Conservation (phyloP, 2,797 vertebrate genomes). For the Coreius guichenoti region DNA sequence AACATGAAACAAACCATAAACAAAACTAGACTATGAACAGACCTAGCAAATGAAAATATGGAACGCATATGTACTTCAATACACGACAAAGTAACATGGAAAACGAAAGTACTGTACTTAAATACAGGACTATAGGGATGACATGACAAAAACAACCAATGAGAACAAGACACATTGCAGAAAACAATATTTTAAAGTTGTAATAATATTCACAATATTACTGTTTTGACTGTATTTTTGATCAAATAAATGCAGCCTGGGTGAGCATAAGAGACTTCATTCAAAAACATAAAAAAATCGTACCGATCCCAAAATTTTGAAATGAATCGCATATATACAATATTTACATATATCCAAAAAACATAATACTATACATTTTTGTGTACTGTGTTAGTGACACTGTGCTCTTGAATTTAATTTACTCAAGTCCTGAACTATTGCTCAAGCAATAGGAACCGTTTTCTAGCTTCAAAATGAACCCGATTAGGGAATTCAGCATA, state of each 20-base stretch:
- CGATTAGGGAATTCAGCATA: conserved; percentile 9
- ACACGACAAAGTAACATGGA: too few relatives aligned
- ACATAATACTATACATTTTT: background rate
- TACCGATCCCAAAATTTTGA: background rate
- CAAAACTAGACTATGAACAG: too few relatives aligned
- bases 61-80: too few relatives aligned
- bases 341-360: background rate
- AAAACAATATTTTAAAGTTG: background rate
- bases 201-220: background rate
- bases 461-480: conserved; percentile 3
- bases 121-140: too few relatives aligned
- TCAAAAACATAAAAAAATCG: background rate
- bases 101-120: too few relatives aligned
- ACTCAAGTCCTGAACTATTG: background rate
- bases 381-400: background rate
- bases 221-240: background rate
- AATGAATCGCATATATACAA: background rate
- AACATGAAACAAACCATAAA: too few relatives aligned
- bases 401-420: conserved; percentile 10
- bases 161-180: too few relatives aligned
- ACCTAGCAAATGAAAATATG: too few relatives aligned
- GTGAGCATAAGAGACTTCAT: background rate
- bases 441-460: background rate
- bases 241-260: background rate
- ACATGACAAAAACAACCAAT: too few relatives aligned